Evolutionary conservation across 2,888 invertebrate genomes (phyloP).

Genomic region (Machimus rusticus): DNA sequence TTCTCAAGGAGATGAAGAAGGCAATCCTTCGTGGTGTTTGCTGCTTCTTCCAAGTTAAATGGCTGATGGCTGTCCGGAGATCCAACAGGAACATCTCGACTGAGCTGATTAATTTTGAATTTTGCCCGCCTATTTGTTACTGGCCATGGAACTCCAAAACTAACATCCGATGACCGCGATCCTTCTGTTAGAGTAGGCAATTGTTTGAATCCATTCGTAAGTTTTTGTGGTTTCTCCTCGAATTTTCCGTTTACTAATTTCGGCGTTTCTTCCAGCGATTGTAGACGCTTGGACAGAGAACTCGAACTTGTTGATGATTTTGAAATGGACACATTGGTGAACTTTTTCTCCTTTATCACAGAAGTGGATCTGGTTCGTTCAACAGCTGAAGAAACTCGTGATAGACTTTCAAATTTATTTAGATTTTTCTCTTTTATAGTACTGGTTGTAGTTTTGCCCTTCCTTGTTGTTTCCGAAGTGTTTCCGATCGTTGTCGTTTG

Average conservation of each 20-base stretch:
- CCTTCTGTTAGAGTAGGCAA: constrained; percentile 23
- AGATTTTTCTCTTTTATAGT: constrained; percentile 55
- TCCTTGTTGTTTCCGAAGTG: constrained; percentile 50
- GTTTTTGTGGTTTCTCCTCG: constrained; percentile 14
- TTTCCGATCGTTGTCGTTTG: constrained; percentile 12
- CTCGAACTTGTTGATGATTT: constrained; percentile 50
- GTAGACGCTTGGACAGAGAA: constrained; percentile 56
- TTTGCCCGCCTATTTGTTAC: constrained; percentile 67
- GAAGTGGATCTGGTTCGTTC: constrained; percentile 56
- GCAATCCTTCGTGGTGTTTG: constrained; percentile 78
- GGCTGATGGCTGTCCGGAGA: constrained; percentile 68
- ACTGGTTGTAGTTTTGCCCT: constrained; percentile 53
- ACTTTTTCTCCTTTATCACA: constrained; percentile 50
- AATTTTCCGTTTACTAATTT: constrained; percentile 52
- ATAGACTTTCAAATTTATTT: neutral
- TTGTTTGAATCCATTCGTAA: constrained; percentile 32
- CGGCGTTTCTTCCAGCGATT: constrained; percentile 60
- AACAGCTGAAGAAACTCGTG: neutral
- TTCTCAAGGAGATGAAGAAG: constrained; percentile 77
- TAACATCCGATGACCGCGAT: neutral
- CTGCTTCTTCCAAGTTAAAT: constrained; percentile 65
- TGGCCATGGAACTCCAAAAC: constrained; percentile 64
- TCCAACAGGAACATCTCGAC: constrained; percentile 76
- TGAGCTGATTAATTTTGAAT: constrained; percentile 72
- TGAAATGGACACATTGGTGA: constrained; percentile 14